Evolutionary conservation across 2,113 vertebrate species (phyloP), one percentile per base, ranked within the genome.

Genomic region (Gopherus evgoodei): DNA sequence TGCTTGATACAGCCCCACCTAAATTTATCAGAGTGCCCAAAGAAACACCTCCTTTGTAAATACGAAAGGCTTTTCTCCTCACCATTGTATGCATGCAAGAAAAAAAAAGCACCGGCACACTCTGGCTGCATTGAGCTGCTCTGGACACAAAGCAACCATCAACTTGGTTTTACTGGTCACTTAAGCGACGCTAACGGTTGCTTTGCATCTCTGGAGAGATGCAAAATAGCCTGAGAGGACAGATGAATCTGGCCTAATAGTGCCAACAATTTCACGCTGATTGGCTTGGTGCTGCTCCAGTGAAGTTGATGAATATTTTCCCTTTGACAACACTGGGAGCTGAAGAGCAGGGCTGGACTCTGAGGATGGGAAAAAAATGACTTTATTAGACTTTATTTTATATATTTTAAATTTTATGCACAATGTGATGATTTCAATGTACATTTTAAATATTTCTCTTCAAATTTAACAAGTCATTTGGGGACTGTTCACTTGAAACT

Each of bases 41-140:
- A 81, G 86, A 65, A 94, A 97, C 96, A 56, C 97, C 84, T 89
- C 21, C 9, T 97, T 95, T 88, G 94, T 93, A 93, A 97, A 97
- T 35, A 98, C 4, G 50, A 81, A 54, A 78, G 65, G 82, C 65
- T 94, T 96, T 89, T 90, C 91, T 93, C 53, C 90, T 90, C 5
- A 1, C 50, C 29, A 84, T 93, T 42, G 65, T 59, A 44, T 82
- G 59, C 87, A 53, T 54, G 49, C 86, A 81, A 56, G 9, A 56
- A 56, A 52, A 86, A 2, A 31, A 69, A 53, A 4, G 35, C 38
- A 35, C 24, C 83, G 54, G 88, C 11, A 49, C 3, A 4, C 92
- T 87, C 81, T 88, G 59, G 0, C 56, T 84, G 86, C 38, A 47
- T 56, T 16, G 52, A 6, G 42, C 42, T 2, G 0, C 56, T 42